Base-by-base conservation (phyloP, 1,140 invertebrate species). In the Sinella curviseta region DNA sequence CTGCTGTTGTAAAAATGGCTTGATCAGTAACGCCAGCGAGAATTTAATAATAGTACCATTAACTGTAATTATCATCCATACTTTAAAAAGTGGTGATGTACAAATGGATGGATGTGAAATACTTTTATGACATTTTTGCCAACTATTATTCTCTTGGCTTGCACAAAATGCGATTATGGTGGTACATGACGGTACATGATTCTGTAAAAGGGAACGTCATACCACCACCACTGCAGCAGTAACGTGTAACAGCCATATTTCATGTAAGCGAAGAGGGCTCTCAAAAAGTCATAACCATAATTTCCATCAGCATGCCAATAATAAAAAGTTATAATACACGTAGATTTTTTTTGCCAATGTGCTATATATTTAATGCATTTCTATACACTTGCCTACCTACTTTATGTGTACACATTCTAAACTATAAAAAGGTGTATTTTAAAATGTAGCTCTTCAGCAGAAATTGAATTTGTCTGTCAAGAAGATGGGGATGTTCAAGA, bases 221-320 rank as follows among this genome's bases (percentile, higher is more conserved):
- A 20, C 39, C 39, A 48, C 39, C 39, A 48, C 39, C 39, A 48
- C 39, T 48, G 39, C 57, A 60, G 57, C 8, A 60, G 55, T 60
- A 30, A 30, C 26, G 2, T 70, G 4, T n/a, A 31, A 26, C 24
- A 65, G 26, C 26, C 14, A 60, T n/a, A 70, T 70, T 70, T 70
- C 8, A 33, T 70, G 14, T 17, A 31, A 8, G 20, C 39, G 39
- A 48, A 70, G n/a, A n/a, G n/a, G 65, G 31, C 30, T 70, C 31
- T 70, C 65, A 31, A 8, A 33, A 60, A 60, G 8, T 26, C 65
- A 70, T 31, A 70, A 70, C 65, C 65, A 30, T 70, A 70, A 70
- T 33, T 70, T 70, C 65, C 65, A 70, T 70, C 65, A 70, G n/a
- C 65, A 70, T 70, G 30, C 65, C 65, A 70, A 70, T 70, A 70